These are phyloP conservation scores for Chrysina gloriosa DNA, from an alignment of 2,888 invertebrate species.

Conservation along the genomic window DNA sequence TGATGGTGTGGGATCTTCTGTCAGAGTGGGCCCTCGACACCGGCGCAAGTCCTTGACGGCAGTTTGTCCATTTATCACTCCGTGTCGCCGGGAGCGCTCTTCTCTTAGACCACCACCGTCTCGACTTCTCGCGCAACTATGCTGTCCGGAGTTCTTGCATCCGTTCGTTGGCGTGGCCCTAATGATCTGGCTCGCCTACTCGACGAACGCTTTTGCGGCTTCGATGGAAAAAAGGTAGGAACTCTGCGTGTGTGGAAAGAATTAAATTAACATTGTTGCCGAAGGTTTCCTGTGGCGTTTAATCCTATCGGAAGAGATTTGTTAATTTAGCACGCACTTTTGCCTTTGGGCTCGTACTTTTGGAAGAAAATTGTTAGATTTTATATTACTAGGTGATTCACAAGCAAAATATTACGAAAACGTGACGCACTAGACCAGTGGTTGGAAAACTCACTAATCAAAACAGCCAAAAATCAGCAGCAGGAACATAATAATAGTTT, in stretches of 20 bases:
- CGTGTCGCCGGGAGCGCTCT: slow-evolving; percentile 46
- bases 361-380: no score
- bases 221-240: slow-evolving; percentile 5
- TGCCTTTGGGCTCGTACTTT: no score
- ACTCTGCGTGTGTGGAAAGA: slow-evolving; percentile 3
- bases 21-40: slow-evolving; percentile 49
- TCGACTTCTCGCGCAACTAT: slow-evolving; percentile 29
- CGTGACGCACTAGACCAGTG: no score
- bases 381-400: no score
- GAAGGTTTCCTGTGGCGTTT: no score
- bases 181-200: slow-evolving; percentile 26
- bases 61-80: slow-evolving; percentile 49
- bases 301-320: no score
- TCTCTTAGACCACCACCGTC: slow-evolving; percentile 45
- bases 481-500: no score
- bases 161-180: slow-evolving; percentile 22
- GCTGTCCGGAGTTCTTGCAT: slow-evolving; percentile 23
- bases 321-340: no score
- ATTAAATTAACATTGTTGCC: neutral
- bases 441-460: no score
- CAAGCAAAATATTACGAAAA: no score
- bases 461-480: no score
- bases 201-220: slow-evolving; percentile 23
- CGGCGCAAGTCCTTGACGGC: slow-evolving; percentile 45
- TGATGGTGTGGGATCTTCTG: slow-evolving; percentile 43